Percentiles rank a stretch among this genome's conserved stretches.
Conservation (phyloP, 1,140 invertebrate genomes). For the Eulimnadia texana region DNA sequence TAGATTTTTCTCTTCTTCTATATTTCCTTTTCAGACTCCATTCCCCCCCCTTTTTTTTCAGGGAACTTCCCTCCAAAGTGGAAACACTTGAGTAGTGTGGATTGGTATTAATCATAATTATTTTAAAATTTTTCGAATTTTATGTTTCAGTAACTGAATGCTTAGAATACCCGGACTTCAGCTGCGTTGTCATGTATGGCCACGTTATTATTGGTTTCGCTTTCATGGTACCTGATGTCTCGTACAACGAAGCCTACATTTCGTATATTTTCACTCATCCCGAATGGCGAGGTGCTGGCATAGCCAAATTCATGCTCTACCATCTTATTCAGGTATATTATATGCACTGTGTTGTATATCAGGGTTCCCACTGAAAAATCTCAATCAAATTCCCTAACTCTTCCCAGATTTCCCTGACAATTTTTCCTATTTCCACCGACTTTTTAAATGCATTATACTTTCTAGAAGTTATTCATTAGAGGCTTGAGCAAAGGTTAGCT, state of each 20-base stretch:
- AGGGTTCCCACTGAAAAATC: too few species aligned
- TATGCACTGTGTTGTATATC: too few species aligned
- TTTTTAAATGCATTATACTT: too few species aligned
- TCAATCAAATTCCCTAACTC: too few species aligned
- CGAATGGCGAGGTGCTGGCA: slow-evolving; percentile 64
- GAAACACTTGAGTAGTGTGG: background rate
- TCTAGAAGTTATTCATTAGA: too few species aligned
- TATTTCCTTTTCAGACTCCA: too few species aligned
- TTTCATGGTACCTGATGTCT: slow-evolving; percentile 70
- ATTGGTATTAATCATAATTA: slow-evolving; percentile 1
- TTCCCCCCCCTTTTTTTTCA: too few species aligned
- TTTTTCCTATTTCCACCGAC: too few species aligned
- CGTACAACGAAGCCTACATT: slow-evolving; percentile 69
- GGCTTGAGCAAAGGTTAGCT: too few species aligned
- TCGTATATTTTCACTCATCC: slow-evolving; percentile 76
- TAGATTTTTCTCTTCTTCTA: too few species aligned
- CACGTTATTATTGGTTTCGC: slow-evolving; percentile 74
- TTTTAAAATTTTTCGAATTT: slow-evolving; percentile 12
- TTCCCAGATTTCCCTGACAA: too few species aligned
- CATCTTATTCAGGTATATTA: slow-evolving; percentile 61
- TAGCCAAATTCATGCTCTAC: slow-evolving; percentile 79
- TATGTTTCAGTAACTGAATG: slow-evolving; percentile 62
- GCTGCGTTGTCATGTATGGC: slow-evolving; percentile 70
- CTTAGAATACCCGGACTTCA: slow-evolving; percentile 81
- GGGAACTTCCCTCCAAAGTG: too few species aligned